Conservation (phyloP, 2,888 invertebrate species). For the Andrena dorsata region DNA sequence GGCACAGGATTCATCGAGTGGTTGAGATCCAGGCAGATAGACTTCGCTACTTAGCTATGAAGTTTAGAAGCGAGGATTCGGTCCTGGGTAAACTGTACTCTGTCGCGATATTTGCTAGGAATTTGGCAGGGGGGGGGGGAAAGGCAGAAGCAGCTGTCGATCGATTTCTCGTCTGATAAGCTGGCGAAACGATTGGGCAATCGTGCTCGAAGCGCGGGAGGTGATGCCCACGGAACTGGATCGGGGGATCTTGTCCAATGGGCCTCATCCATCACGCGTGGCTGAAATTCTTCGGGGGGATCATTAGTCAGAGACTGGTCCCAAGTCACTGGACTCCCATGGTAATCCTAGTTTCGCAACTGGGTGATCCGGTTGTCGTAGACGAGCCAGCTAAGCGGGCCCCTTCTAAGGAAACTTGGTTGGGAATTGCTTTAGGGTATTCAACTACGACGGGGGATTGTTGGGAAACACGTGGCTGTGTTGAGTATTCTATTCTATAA, state of each 20-base stretch:
- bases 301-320: not conserved
- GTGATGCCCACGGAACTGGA: not conserved
- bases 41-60: not conserved
- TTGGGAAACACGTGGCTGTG: constrained; percentile 26
- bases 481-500: not conserved
- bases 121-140: not conserved
- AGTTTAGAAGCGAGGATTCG: constrained; percentile 1
- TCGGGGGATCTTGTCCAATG: not conserved
- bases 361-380: constrained; percentile 19
- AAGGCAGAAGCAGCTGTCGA: not conserved
- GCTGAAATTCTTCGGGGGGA: not conserved
- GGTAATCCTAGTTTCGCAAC: constrained; percentile 18
- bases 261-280: not conserved
- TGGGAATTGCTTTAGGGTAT: constrained; percentile 19
- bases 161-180: constrained; percentile 21
- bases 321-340: not conserved
- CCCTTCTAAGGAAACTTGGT: constrained; percentile 9
- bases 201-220: not conserved
- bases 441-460: constrained; percentile 1
- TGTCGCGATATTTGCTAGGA: constrained; percentile 14
- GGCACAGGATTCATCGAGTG: no score
- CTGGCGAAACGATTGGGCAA: constrained; percentile 7
- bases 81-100: not conserved
- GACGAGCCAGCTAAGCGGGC: not conserved
- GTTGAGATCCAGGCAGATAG: no score